Evolutionary conservation across 2,888 invertebrate species (phyloP).

Genomic region (Mesochorus sp.): DNA sequence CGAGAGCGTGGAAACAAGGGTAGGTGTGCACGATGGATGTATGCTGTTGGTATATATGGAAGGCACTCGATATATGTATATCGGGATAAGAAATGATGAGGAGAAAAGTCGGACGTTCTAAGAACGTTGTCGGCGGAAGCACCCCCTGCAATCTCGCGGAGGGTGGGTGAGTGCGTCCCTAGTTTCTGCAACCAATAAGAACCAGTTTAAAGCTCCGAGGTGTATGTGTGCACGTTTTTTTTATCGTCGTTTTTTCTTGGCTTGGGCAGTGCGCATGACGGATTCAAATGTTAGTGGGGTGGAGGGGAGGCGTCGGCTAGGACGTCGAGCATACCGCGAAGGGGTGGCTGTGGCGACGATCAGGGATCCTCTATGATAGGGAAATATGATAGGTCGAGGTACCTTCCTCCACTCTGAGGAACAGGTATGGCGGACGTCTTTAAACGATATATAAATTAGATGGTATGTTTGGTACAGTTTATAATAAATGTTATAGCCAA

Average conservation of each 20-base stretch:
- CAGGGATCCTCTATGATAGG: slow-evolving; percentile 64
- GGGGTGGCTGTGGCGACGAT: slow-evolving; percentile 48
- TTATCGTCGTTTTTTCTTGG: slow-evolving; percentile 49
- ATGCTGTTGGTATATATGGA: background rate
- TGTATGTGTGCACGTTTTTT: slow-evolving; percentile 56
- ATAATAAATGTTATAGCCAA: too few species aligned
- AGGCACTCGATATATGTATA: slow-evolving; percentile 25
- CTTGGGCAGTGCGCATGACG: slow-evolving; percentile 77
- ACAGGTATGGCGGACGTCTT: slow-evolving; percentile 65
- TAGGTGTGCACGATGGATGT: slow-evolving; percentile 45
- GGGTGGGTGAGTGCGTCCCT: slow-evolving; percentile 68
- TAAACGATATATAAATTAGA: too few species aligned
- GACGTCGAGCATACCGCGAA: slow-evolving; percentile 38
- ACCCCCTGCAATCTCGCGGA: slow-evolving; percentile 39
- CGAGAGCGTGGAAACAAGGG: slow-evolving; percentile 1
- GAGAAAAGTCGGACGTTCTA: slow-evolving; percentile 29
- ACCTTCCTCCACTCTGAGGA: slow-evolving; percentile 36
- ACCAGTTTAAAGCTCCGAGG: slow-evolving; percentile 71
- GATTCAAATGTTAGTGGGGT: slow-evolving; percentile 76
- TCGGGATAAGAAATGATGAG: slow-evolving; percentile 39
- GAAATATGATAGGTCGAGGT: slow-evolving; percentile 74
- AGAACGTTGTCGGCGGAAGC: slow-evolving; percentile 28
- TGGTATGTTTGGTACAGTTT: too few species aligned
- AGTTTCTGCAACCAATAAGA: slow-evolving; percentile 73
- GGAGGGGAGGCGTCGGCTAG: slow-evolving; percentile 65